These are phyloP conservation scores for Dione vanillae DNA, from an alignment of 2,888 invertebrate genomes.

Conservation along the genomic window DNA sequence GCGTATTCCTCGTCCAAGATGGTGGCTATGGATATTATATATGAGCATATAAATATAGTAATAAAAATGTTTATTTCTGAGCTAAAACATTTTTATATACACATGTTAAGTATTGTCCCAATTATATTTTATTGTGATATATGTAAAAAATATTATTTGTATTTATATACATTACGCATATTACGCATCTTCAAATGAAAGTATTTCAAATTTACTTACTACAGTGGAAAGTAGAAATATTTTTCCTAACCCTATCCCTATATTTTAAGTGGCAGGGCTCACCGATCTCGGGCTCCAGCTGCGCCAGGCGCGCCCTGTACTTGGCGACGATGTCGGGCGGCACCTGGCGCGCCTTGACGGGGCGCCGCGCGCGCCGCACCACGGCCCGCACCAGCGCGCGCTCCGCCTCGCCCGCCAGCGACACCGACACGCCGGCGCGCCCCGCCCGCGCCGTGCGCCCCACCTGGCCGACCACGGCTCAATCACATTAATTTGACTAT, in stretches of 20 bases:
- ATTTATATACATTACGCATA: too few relatives aligned
- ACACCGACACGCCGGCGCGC: conserved; percentile 95
- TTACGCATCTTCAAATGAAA: too few relatives aligned
- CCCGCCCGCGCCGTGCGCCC: conserved; percentile 98
- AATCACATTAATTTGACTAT: too few relatives aligned
- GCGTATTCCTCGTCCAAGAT: conserved; percentile 93
- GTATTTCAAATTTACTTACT: too few relatives aligned
- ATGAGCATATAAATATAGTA: not conserved
- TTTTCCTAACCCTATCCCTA: too few relatives aligned
- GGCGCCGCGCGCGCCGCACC: conserved; percentile 92
- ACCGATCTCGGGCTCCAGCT: conserved; percentile 91
- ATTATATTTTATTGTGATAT: too few relatives aligned
- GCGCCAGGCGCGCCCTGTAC: conserved; percentile 89
- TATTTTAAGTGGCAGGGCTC: too few relatives aligned
- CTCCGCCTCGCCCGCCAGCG: conserved; percentile 97
- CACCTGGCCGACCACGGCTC: too few relatives aligned
- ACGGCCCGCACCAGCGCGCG: conserved; percentile 95
- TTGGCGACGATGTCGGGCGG: conserved; percentile 95
- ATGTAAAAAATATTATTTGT: too few relatives aligned
- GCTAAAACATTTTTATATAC: too few relatives aligned
- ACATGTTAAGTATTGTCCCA: too few relatives aligned
- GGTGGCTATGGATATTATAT: conserved; percentile 71
- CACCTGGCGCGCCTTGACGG: conserved; percentile 94
- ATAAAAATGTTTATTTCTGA: not conserved
- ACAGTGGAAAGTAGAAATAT: too few relatives aligned